phyloP scores from a whole-genome alignment of 2,888 invertebrate genomes.

The Nipponacmea schrenckii region DNA sequence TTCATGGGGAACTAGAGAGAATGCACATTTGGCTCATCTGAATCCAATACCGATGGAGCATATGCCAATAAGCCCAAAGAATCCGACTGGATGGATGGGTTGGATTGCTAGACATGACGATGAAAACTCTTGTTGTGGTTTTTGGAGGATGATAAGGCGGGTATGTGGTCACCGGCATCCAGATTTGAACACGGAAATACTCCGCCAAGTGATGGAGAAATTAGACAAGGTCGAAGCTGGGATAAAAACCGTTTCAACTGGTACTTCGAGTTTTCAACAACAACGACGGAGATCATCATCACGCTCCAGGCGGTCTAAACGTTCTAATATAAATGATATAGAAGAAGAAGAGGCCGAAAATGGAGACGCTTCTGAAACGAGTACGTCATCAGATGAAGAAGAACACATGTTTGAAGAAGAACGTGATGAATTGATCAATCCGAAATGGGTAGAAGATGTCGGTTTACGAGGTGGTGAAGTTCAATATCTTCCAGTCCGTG shows the following conservation, averaged over 20 bases:
- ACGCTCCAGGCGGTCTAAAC: slow-evolving; percentile 39
- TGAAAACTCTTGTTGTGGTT: slow-evolving; percentile 42
- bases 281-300: slow-evolving; percentile 41
- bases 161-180: slow-evolving; percentile 34
- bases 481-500: slow-evolving; percentile 82
- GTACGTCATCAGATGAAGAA: slow-evolving; percentile 33
- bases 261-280: slow-evolving; percentile 25
- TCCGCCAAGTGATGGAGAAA: slow-evolving; percentile 44
- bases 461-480: slow-evolving; percentile 90
- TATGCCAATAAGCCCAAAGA: slow-evolving; percentile 20
- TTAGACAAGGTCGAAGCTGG: slow-evolving; percentile 46
- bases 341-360: slow-evolving; percentile 38
- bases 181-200: slow-evolving; percentile 42
- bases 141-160: slow-evolving; percentile 34
- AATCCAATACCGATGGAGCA: slow-evolving; percentile 29
- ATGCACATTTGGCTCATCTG: slow-evolving; percentile 30
- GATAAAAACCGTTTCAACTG: slow-evolving; percentile 31
- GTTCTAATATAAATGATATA: slow-evolving; percentile 35
- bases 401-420: slow-evolving; percentile 36
- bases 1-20: slow-evolving; percentile 91
- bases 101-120: slow-evolving; percentile 41
- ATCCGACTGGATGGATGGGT: slow-evolving; percentile 26
- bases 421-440: slow-evolving; percentile 85
- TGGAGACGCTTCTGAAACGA: slow-evolving; percentile 38
- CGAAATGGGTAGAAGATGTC: slow-evolving; percentile 91